Percentiles rank a stretch among this genome's conserved stretches.
These are phyloP conservation scores for Pristionchus arcanus DNA, from an alignment of 2,888 invertebrate genomes.

Conservation along the genomic window DNA sequence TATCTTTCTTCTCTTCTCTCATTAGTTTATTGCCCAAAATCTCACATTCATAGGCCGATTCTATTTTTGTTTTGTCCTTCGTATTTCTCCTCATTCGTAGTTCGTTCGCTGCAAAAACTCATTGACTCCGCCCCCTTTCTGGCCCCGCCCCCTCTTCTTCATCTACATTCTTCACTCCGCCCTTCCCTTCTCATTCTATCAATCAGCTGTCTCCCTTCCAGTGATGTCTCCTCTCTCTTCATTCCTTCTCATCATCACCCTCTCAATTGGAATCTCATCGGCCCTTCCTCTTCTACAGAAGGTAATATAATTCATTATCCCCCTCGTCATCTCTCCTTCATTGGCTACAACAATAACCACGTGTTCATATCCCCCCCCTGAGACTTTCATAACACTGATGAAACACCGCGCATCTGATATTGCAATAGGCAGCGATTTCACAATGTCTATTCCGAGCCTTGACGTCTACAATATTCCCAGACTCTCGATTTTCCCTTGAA, in stretches of 20 bases:
- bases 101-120: constrained; percentile 19
- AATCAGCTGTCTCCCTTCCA: constrained; percentile 13
- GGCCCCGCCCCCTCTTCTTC: constrained; percentile 13
- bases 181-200: neutral
- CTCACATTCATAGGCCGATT: neutral
- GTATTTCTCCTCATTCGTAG: neutral
- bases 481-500: neutral
- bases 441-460: neutral
- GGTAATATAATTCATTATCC: neutral
- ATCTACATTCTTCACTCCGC: neutral
- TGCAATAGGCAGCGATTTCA: neutral
- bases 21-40: neutral
- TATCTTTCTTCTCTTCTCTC: neutral
- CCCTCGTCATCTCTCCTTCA: neutral
- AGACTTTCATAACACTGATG: neutral
- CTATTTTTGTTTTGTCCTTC: constrained; percentile 14
- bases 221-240: constrained; percentile 31
- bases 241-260: neutral
- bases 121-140: neutral
- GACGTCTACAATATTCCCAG: neutral
- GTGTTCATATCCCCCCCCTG: neutral
- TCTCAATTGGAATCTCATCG: neutral
- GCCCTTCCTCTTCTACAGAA: constrained; percentile 31
- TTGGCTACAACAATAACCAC: neutral
- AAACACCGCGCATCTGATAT: neutral